These are phyloP conservation scores for Temnothorax nylanderi DNA, from an alignment of 1,140 invertebrate species.

Conservation along the genomic window DNA sequence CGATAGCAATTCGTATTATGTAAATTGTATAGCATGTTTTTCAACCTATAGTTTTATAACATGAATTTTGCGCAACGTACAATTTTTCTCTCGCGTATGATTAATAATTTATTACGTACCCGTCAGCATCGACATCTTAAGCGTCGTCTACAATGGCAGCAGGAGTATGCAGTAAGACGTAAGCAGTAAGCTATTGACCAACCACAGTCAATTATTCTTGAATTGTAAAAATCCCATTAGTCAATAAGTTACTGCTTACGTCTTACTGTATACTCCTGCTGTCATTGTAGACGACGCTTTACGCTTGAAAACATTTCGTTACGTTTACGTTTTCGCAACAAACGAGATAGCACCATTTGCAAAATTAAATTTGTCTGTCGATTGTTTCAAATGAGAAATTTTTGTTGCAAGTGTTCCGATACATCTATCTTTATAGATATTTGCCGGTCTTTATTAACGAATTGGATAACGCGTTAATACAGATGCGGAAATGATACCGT, in stretches of 20 bases:
- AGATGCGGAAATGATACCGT: not conserved
- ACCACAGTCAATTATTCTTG: too few relatives aligned
- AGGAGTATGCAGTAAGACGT: too few relatives aligned
- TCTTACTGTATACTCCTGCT: too few relatives aligned
- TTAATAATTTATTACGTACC: not conserved
- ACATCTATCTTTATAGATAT: not conserved
- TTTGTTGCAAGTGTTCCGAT: not conserved
- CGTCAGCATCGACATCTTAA: not conserved
- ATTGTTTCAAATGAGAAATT: not conserved
- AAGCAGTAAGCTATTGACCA: too few relatives aligned
- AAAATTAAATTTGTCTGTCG: not conserved
- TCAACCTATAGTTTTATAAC: not conserved
- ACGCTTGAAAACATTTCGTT: not conserved
- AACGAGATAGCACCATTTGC: not conserved
- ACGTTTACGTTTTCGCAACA: not conserved
- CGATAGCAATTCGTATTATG: constrained; percentile 18
- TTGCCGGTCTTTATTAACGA: not conserved
- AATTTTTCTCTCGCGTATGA: not conserved
- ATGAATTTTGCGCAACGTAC: not conserved
- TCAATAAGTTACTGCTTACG: too few relatives aligned
- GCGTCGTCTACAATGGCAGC: too few relatives aligned
- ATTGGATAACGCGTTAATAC: not conserved
- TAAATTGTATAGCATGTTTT: not conserved
- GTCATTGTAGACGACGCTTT: too few relatives aligned
- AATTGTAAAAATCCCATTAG: too few relatives aligned